These are phyloP conservation scores for Mythimna albipuncta DNA, from an alignment of 2,888 invertebrate genomes.

Conservation along the genomic window DNA sequence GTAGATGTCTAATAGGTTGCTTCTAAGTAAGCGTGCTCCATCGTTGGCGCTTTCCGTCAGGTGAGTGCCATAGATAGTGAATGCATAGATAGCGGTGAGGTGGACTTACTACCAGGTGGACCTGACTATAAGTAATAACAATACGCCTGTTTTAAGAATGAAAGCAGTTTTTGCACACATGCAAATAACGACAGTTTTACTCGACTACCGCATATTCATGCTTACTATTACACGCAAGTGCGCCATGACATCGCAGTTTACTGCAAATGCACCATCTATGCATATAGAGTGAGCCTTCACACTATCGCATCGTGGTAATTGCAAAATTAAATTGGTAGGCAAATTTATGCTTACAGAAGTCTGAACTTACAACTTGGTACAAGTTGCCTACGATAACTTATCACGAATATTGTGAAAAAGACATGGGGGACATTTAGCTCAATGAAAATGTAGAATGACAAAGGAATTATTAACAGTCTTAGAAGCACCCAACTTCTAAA, in stretches of 20 bases:
- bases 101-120: too few species aligned
- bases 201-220: slow-evolving; percentile 27
- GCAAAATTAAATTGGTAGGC: not conserved
- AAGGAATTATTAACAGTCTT: not conserved
- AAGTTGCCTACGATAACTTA: not conserved
- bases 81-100: too few species aligned
- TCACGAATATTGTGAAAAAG: not conserved
- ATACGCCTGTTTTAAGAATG: not conserved
- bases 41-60: too few species aligned
- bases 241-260: slow-evolving; percentile 46
- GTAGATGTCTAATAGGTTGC: too few species aligned
- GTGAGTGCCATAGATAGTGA: too few species aligned
- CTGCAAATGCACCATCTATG: slow-evolving; percentile 27
- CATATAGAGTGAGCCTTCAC: slow-evolving; percentile 20
- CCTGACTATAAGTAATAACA: too few species aligned
- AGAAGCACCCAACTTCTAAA: not conserved
- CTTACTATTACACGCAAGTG: slow-evolving; percentile 16
- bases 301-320: slow-evolving; percentile 1
- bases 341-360: not conserved
- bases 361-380: not conserved
- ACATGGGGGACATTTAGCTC: not conserved
- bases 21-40: too few species aligned
- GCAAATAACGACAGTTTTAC: slow-evolving; percentile 7
- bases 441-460: not conserved
- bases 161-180: not conserved